A percentile compares a stretch with the other conserved stretches of the same genome.
Evolutionary conservation across 2,797 vertebrate species (phyloP).

Genomic region (Platalea minor): DNA sequence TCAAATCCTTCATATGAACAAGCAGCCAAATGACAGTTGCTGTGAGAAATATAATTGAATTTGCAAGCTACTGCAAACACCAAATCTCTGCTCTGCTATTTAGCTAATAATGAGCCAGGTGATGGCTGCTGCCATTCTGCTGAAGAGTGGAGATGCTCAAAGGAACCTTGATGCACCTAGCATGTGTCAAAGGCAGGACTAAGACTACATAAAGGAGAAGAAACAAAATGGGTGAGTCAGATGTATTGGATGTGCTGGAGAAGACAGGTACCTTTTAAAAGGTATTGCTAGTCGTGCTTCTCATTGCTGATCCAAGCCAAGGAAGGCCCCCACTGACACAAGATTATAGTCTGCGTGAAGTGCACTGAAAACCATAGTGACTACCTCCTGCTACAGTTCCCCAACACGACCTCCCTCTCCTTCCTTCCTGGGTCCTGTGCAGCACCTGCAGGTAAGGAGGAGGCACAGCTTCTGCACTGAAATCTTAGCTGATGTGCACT

Average conservation of each 20-base stretch:
- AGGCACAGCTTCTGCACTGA: neutral
- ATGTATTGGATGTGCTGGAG: neutral
- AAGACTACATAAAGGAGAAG: neutral
- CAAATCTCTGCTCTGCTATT: neutral
- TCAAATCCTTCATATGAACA: neutral
- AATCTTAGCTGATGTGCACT: neutral
- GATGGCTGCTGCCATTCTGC: neutral
- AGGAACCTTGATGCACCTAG: neutral
- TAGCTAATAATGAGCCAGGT: neutral
- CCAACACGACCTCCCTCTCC: rapidly evolving
- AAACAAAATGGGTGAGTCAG: neutral
- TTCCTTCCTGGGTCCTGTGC: neutral
- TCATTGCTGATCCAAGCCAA: neutral
- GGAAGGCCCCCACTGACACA: neutral
- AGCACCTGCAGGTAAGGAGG: neutral
- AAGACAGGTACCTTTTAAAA: neutral
- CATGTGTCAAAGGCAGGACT: neutral
- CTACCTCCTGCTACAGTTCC: neutral
- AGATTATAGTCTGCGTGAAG: neutral
- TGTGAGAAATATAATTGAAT: slow-evolving; percentile 12
- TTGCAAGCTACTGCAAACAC: neutral
- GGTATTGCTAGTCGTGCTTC: neutral
- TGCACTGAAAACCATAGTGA: neutral
- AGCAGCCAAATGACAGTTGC: slow-evolving; percentile 4
- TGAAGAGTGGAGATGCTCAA: neutral